Evolutionary conservation across 2,888 invertebrate genomes (phyloP).

Genomic region (Dermolepida albohirtum): DNA sequence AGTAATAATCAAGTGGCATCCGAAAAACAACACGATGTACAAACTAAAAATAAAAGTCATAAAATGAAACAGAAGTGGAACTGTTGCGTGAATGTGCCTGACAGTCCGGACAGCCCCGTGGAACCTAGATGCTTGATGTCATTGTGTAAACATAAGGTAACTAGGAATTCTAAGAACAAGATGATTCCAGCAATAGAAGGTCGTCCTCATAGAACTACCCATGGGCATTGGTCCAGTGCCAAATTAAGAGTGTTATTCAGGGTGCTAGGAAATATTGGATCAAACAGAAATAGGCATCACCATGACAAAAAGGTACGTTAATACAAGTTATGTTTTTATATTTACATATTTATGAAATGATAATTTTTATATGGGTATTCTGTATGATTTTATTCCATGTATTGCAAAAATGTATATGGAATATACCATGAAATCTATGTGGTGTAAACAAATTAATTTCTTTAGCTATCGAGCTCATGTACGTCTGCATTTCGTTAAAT

Average conservation of each 20-base stretch:
- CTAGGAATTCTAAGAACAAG: conserved; percentile 37
- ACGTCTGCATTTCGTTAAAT: no score
- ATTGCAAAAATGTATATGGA: no score
- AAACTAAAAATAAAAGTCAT: conserved; percentile 50
- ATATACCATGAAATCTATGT: no score
- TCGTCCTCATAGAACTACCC: conserved; percentile 55
- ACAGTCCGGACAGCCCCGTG: conserved; percentile 69
- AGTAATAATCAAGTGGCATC: conserved; percentile 53
- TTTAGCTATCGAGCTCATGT: no score
- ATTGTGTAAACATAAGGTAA: conserved; percentile 60
- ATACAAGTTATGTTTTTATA: no score
- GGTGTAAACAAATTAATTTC: no score
- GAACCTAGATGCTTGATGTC: conserved; percentile 62
- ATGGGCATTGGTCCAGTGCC: conserved; percentile 64
- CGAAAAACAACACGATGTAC: conserved; percentile 46
- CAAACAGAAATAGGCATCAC: conserved; percentile 45
- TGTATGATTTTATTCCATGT: no score
- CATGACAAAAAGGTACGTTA: conserved; percentile 34
- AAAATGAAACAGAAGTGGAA: conserved; percentile 69
- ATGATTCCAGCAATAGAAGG: conserved; percentile 52
- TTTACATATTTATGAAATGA: no score
- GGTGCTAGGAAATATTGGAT: conserved; percentile 57
- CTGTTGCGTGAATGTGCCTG: conserved; percentile 70
- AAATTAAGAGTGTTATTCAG: conserved; percentile 63
- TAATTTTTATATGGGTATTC: no score